These are phyloP conservation scores for Brenthis hecate DNA, from an alignment of 2,888 invertebrate genomes.

Conservation along the genomic window DNA sequence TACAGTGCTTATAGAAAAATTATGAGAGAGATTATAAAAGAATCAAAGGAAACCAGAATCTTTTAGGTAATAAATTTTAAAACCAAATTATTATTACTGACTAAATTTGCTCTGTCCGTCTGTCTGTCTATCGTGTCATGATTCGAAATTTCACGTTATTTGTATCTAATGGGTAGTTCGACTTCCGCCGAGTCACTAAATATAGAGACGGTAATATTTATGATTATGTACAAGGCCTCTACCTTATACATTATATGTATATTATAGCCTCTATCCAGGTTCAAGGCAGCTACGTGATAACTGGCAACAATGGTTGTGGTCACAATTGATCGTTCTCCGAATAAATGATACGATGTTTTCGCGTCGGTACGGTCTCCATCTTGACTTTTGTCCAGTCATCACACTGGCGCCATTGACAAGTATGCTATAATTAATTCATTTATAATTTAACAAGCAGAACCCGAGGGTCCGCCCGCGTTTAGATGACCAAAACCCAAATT, in stretches of 20 bases:
- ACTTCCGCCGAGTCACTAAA: slow-evolving; percentile 1
- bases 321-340: slow-evolving; percentile 28
- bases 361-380: slow-evolving; percentile 13
- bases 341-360: slow-evolving; percentile 27
- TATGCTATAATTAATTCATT: not conserved
- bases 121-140: not conserved
- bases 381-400: slow-evolving; percentile 3
- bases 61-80: too few species aligned
- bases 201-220: slow-evolving; percentile 1
- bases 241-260: not conserved
- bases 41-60: too few species aligned
- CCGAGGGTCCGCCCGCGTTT: too few species aligned
- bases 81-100: too few species aligned
- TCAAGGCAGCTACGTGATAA: slow-evolving; percentile 40
- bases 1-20: too few species aligned
- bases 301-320: slow-evolving; percentile 37
- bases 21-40: too few species aligned
- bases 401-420: slow-evolving; percentile 2
- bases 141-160: not conserved
- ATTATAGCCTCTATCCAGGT: slow-evolving; percentile 28
- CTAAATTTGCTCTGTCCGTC: too few species aligned
- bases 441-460: not conserved
- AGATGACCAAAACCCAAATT: too few species aligned
- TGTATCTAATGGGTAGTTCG: not conserved
- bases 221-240: slow-evolving; percentile 4